A percentile compares a stretch with the other conserved stretches of the same genome.
These are phyloP conservation scores for Leptoclinus maculatus DNA, from an alignment of 2,797 vertebrate species.

Conservation along the genomic window DNA sequence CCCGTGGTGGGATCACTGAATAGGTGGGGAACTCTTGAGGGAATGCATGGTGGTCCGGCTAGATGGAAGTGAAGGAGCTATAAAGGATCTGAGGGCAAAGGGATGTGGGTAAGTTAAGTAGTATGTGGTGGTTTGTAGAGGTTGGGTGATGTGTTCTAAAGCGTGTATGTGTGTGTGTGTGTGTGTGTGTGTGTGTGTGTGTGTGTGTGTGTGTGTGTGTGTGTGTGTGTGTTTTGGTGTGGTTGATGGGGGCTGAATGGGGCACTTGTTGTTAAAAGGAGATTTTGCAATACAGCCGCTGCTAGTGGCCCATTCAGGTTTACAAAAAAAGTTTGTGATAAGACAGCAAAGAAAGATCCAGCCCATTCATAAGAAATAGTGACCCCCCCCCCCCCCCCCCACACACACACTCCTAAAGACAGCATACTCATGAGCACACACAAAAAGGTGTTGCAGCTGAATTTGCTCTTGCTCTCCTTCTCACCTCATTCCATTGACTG, in stretches of 20 bases:
- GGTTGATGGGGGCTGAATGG: conserved; percentile 61
- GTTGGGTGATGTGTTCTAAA: conserved; percentile 40
- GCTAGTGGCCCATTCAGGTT: conserved; percentile 32
- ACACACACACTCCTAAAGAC: neutral
- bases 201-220: conserved; percentile 59
- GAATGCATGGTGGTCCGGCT: conserved; percentile 50
- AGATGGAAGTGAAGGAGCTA: conserved; percentile 25
- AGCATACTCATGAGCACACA: neutral
- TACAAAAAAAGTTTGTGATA: conserved; percentile 14
- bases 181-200: conserved; percentile 59
- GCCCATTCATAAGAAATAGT: conserved; percentile 18
- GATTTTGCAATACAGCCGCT: conserved; percentile 38
- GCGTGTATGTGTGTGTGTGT: conserved; percentile 48
- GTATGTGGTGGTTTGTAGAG: conserved; percentile 46
- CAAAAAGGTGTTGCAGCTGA: conserved; percentile 32
- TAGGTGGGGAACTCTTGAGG: conserved; percentile 17
- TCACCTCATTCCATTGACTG: conserved; percentile 38
- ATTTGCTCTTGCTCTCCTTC: conserved; percentile 5
- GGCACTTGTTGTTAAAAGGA: conserved; percentile 54
- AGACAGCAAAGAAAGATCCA: conserved; percentile 36
- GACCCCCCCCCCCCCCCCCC: neutral
- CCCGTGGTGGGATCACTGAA: conserved; percentile 36
- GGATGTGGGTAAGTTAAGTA: conserved; percentile 61
- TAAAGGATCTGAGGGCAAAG: conserved; percentile 50
- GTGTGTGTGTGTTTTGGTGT: conserved; percentile 63